A percentile compares a stretch with the other conserved stretches of the same genome.
These are phyloP conservation scores for Rutilus rutilus DNA, from an alignment of 2,113 vertebrate species.

Conservation along the genomic window DNA sequence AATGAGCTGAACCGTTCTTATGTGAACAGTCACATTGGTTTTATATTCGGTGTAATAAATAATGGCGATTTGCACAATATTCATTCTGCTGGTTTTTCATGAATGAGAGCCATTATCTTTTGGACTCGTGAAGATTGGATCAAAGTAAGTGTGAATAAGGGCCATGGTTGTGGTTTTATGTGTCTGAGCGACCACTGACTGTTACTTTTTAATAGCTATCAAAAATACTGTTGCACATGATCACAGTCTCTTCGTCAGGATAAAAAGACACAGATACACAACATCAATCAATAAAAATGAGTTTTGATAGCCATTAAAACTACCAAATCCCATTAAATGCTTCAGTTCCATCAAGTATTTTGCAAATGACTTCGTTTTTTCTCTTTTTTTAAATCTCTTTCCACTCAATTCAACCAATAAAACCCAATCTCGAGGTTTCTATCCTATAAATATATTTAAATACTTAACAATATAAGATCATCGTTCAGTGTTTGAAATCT, in stretches of 20 bases:
- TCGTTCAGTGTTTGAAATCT: conserved; percentile 67
- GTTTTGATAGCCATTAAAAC: conserved; percentile 80
- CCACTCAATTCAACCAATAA: conserved; percentile 73
- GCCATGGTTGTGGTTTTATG: conserved; percentile 39
- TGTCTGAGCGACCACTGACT: conserved; percentile 48
- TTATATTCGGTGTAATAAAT: background rate
- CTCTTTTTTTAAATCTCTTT: conserved; percentile 50
- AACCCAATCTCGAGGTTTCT: conserved; percentile 73
- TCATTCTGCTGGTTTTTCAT: background rate
- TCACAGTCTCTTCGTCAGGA: conserved; percentile 56
- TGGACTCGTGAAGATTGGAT: conserved; percentile 11
- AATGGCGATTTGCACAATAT: background rate
- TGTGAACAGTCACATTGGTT: background rate
- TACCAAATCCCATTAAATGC: conserved; percentile 67
- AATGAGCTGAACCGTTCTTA: background rate
- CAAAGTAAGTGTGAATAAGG: conserved; percentile 2
- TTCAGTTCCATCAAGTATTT: conserved; percentile 69
- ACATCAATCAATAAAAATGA: conserved; percentile 62
- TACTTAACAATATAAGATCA: conserved; percentile 72
- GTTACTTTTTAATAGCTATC: conserved; percentile 76
- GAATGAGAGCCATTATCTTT: background rate
- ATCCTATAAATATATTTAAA: conserved; percentile 74
- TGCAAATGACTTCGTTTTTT: conserved; percentile 63
- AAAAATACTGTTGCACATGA: conserved; percentile 67
- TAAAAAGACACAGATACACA: conserved; percentile 60